Evolutionary conservation across 2,888 invertebrate species (phyloP), one percentile per base, ranked within the genome.

Genomic region (Gnatocerus cornutus): DNA sequence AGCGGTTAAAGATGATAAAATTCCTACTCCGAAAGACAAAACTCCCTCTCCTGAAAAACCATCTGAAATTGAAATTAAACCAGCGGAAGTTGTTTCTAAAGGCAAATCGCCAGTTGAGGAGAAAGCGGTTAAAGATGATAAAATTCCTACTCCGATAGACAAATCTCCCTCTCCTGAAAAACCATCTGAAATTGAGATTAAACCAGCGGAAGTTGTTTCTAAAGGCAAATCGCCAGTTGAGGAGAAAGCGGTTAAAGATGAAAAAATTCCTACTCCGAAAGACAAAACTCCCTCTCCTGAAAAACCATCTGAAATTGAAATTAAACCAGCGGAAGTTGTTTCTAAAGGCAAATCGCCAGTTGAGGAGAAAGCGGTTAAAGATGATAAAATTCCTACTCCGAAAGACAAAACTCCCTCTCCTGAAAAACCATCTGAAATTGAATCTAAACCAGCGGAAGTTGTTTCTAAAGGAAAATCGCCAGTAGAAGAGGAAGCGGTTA

Each of bases 81-180:
- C 29, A 5, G 7, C 29, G 4, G 29, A 29, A 4, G 29, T 29
- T 5, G 29, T 7, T 29, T 7, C 7, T 4, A 29, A 29, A 29
- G 29, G 7, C 5, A 29, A 29, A 29, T 29, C 29, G 4, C 29
- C 29, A 29, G 29, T 29, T 5, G 29, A 5, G 4, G 29, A 29
- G 29, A 7, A 29, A 29, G 29, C 29, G 4, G 13, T 37, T 0
- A 45, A 61, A 12, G 29, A 43, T 21, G 69, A 43, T 13, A 29
- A 16, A 39, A 46, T 29, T 45, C 39, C 59, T 16, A 30, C 33
- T 33, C 53, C 53, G 10, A 59, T 46, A 46, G 45, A 30, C 8
- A 66, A 66, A 39, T 45, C 66, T 16, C 58, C 66, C 1, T 12
- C 46, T 6, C 12, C 14, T 9, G 46, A 46, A 9, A 46, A 46